Conservation (phyloP, 2,797 vertebrate genomes). For the Chrysocyon brachyurus region DNA sequence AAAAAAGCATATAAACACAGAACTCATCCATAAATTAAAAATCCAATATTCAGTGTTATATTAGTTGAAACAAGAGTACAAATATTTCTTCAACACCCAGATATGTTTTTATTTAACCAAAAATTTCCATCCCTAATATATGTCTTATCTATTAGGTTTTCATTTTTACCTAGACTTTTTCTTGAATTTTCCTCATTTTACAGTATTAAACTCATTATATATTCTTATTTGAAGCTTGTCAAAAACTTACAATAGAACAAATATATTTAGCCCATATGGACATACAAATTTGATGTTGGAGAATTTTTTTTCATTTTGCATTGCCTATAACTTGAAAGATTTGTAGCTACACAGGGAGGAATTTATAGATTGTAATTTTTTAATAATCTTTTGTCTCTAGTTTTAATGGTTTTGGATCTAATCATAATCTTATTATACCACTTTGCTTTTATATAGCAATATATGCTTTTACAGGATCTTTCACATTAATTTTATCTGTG, state of each 20-base stretch:
- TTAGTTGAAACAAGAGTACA: constrained; percentile 23
- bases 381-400: constrained; percentile 49
- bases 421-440: background rate
- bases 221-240: constrained; percentile 22
- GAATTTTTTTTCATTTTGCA: constrained; percentile 44
- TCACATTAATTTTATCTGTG: constrained; percentile 45
- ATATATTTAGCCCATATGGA: background rate
- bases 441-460: background rate
- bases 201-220: background rate
- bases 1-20: constrained; percentile 27
- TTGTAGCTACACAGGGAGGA: background rate
- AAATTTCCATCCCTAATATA: background rate
- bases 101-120: constrained; percentile 28
- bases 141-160: background rate
- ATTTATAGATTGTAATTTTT: background rate
- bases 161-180: constrained; percentile 48
- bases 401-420: constrained; percentile 11
- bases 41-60: constrained; percentile 32
- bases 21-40: constrained; percentile 62
- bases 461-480: constrained; percentile 13
- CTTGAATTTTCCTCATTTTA: background rate
- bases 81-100: background rate
- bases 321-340: background rate
- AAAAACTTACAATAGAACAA: background rate
- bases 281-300: background rate